These are phyloP conservation scores for Copidosoma floridanum DNA, from an alignment of 1,140 invertebrate species.

Conservation along the genomic window DNA sequence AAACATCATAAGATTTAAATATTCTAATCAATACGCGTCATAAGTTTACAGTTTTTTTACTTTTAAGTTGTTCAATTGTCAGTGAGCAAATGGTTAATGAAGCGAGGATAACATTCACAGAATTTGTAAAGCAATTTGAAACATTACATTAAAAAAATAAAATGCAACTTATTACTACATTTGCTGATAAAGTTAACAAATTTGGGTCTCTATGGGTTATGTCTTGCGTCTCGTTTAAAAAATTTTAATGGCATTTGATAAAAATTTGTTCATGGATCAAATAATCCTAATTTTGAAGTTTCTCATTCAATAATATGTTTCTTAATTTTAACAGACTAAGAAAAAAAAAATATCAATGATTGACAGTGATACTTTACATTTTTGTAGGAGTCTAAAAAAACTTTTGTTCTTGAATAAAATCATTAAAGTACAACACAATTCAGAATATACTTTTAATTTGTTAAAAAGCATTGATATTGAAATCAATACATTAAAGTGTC, in stretches of 20 bases:
- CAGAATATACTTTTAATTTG: not conserved
- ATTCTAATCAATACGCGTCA: conserved; percentile 28
- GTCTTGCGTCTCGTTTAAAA: conserved; percentile 24
- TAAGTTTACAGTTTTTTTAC: conserved; percentile 4
- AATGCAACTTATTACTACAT: conserved; percentile 22
- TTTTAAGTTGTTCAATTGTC: conserved; percentile 2
- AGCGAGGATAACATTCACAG: not conserved
- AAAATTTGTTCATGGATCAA: conserved; percentile 10
- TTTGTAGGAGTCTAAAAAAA: no score
- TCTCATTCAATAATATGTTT: no score
- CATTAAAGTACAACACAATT: no score
- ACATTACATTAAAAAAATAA: conserved; percentile 6
- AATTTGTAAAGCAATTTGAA: conserved; percentile 16
- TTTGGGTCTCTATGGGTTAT: conserved; percentile 22
- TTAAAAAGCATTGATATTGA: not conserved
- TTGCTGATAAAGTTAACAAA: conserved; percentile 14
- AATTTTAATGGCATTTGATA: conserved; percentile 24
- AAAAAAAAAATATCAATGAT: no score
- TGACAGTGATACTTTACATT: no score
- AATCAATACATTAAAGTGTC: not conserved
- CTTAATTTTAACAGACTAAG: no score
- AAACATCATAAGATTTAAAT: conserved; percentile 17
- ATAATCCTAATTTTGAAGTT: not conserved
- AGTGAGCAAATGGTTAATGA: not conserved
- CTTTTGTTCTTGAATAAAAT: not conserved